Evolutionary conservation across 2,113 vertebrate species (phyloP).

Genomic region (Oncorhynchus gorbuscha): DNA sequence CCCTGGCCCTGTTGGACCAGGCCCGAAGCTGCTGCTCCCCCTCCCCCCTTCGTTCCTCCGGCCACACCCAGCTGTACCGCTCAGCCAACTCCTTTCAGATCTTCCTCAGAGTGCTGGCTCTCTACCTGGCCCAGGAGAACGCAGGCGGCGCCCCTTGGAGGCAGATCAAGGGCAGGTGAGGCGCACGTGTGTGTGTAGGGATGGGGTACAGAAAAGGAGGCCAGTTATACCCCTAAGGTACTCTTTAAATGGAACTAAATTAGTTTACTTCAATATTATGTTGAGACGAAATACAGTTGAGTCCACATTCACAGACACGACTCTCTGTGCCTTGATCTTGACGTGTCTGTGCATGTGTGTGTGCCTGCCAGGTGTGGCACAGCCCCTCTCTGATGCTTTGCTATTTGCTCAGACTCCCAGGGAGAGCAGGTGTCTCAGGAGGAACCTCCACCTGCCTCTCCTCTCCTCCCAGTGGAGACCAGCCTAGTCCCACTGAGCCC

Average conservation of each 20-base stretch:
- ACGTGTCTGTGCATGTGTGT: constrained; percentile 29
- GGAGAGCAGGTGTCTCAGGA: constrained; percentile 71
- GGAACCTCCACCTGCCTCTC: constrained; percentile 59
- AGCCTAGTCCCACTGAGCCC: neutral
- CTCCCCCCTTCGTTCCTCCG: constrained; percentile 53
- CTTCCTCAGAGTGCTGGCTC: constrained; percentile 89
- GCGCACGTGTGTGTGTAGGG: neutral
- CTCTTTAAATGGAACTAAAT: too few species aligned
- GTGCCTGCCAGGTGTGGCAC: constrained; percentile 56
- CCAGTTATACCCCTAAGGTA: constrained; percentile 4
- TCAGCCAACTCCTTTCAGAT: constrained; percentile 89
- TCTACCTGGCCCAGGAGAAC: constrained; percentile 80
- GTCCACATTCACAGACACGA: too few species aligned
- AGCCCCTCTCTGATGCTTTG: constrained; percentile 57
- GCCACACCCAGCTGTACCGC: constrained; percentile 79
- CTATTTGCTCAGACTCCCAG: constrained; percentile 65
- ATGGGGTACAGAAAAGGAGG: constrained; percentile 33
- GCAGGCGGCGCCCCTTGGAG: constrained; percentile 85
- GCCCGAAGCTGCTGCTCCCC: constrained; percentile 81
- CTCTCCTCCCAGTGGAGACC: constrained; percentile 51
- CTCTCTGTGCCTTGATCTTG: constrained; percentile 11
- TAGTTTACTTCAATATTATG: constrained; percentile 38
- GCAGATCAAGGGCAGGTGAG: constrained; percentile 96
- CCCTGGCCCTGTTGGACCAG: constrained; percentile 84
- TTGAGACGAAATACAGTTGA: too few species aligned